Percentiles rank a stretch among this genome's conserved stretches.
phyloP scores from a whole-genome alignment of 2,113 vertebrate species.

The Hemiscyllium ocellatum region DNA sequence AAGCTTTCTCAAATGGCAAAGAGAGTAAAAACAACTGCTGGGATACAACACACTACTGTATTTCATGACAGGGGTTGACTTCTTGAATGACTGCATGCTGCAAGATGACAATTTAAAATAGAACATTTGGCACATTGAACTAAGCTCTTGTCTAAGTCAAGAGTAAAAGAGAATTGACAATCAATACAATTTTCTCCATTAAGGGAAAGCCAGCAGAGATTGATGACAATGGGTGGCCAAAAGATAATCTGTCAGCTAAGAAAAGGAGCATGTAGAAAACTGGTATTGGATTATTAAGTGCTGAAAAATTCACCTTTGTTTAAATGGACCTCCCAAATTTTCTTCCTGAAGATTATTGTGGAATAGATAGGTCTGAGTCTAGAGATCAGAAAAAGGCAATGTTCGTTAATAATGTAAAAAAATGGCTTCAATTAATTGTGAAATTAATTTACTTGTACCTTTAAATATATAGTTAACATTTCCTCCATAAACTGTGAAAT shows the following conservation, averaged over 20 bases:
- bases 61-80: not conserved
- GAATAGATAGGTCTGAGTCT: not conserved
- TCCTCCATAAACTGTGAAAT: not conserved
- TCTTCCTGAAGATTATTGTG: not conserved
- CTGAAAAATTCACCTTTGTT: not conserved
- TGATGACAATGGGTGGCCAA: conserved; percentile 22
- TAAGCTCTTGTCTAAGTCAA: not conserved
- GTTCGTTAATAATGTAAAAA: not conserved
- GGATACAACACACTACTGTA: not conserved
- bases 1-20: conserved; percentile 4
- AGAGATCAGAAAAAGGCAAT: not conserved
- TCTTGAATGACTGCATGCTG: conserved; percentile 3
- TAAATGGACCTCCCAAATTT: not conserved
- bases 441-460: not conserved
- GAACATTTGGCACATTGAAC: conserved; percentile 22
- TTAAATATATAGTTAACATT: not conserved
- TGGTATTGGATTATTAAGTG: not conserved
- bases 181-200: conserved; percentile 7
- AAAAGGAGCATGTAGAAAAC: not conserved
- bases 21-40: not conserved
- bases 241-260: conserved; percentile 3
- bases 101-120: not conserved
- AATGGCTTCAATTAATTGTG: not conserved
- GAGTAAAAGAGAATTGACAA: not conserved
- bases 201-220: conserved; percentile 13